Evolutionary conservation across 2,113 vertebrate species (phyloP).

Genomic region (Eolophus roseicapilla): DNA sequence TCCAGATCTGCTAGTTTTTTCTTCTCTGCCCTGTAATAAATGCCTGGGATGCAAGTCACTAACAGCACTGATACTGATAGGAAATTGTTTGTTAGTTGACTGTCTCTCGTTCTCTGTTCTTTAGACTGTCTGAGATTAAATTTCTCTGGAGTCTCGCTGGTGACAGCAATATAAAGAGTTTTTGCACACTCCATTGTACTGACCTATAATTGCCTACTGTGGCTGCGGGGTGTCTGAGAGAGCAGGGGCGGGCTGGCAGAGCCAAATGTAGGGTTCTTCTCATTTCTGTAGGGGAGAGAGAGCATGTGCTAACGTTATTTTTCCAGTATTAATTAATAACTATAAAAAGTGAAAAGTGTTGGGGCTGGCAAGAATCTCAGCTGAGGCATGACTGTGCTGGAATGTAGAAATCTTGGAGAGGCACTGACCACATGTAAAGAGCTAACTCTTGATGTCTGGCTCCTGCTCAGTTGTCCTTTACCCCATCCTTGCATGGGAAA

Average conservation of each 20-base stretch:
- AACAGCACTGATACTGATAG: neutral
- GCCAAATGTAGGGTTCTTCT: neutral
- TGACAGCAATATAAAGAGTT: neutral
- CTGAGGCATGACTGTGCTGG: neutral
- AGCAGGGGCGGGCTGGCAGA: neutral
- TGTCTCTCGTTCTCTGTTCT: neutral
- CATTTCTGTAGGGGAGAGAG: neutral
- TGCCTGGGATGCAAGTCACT: neutral
- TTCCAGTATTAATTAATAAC: neutral
- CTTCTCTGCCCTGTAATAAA: neutral
- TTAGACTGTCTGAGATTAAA: neutral
- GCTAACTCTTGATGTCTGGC: neutral
- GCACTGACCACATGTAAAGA: fast-evolving
- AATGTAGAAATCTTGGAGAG: neutral
- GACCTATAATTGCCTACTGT: neutral
- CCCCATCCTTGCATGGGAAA: neutral
- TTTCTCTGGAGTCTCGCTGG: neutral
- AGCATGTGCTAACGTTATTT: neutral
- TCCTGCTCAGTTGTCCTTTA: neutral
- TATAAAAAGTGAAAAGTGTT: neutral
- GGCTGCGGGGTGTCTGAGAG: neutral
- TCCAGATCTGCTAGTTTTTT: neutral
- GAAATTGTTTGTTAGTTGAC: neutral
- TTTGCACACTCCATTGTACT: neutral
- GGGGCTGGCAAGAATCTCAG: neutral